These are phyloP conservation scores for Lottia gigantea DNA, from an alignment of 2,888 invertebrate genomes.

Conservation along the genomic window DNA sequence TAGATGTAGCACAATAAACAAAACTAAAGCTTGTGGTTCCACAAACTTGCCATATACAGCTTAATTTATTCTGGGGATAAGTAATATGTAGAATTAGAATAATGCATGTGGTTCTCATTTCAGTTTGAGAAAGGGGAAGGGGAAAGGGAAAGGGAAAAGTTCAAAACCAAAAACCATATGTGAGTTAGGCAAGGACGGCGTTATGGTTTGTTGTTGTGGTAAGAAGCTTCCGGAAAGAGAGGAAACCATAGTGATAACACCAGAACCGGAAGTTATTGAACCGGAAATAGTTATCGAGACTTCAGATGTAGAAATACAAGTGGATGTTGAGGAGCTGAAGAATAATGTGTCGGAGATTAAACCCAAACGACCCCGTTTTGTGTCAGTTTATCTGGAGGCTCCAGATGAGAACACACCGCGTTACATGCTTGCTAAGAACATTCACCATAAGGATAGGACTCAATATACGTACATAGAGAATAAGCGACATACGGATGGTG, in stretches of 20 bases:
- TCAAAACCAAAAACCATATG: not conserved
- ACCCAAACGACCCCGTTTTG: not conserved
- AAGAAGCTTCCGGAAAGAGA: not conserved
- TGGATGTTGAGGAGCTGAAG: not conserved
- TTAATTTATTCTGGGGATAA: too few species aligned
- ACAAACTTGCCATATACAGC: too few species aligned
- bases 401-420: not conserved
- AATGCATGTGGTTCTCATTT: too few species aligned
- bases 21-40: too few species aligned
- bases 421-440: not conserved
- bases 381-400: not conserved
- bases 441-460: not conserved
- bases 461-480: not conserved
- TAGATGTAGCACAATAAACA: too few species aligned
- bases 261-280: not conserved
- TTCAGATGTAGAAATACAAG: not conserved
- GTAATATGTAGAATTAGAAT: too few species aligned
- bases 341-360: not conserved
- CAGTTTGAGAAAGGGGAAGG: not conserved
- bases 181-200: not conserved
- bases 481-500: not conserved
- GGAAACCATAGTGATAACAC: not conserved
- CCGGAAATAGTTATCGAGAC: constrained; percentile 1
- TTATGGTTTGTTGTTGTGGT: not conserved
- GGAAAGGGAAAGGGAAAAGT: not conserved